Evolutionary conservation across 2,113 vertebrate species (phyloP).

Genomic region (Dasyornis broadbenti): DNA sequence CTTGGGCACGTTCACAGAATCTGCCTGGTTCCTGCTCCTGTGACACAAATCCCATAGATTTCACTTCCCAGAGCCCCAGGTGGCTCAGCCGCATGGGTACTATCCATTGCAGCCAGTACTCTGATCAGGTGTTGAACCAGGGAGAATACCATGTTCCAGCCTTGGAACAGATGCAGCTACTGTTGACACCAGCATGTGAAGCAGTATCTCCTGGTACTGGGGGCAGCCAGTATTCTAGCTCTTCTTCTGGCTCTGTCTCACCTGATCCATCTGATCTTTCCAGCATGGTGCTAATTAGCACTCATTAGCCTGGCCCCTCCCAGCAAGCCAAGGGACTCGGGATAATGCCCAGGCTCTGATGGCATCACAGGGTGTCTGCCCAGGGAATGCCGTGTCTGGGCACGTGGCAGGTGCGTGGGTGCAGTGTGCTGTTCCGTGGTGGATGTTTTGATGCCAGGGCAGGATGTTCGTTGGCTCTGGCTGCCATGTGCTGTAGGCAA

Average conservation of each 20-base stretch:
- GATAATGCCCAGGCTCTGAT: background rate
- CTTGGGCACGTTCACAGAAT: rapidly evolving
- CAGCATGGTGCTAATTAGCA: background rate
- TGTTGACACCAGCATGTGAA: background rate
- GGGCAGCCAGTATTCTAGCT: background rate
- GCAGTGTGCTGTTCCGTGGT: rapidly evolving
- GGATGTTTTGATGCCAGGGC: background rate
- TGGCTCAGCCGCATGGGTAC: background rate
- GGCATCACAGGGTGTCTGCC: background rate
- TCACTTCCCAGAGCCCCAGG: rapidly evolving
- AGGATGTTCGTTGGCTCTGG: background rate
- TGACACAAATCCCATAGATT: background rate
- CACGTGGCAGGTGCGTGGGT: rapidly evolving
- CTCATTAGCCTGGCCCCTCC: background rate
- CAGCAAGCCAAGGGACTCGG: rapidly evolving
- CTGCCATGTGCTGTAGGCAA: rapidly evolving
- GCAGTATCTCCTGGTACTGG: rapidly evolving
- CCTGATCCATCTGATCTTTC: background rate
- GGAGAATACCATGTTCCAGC: background rate
- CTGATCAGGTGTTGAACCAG: background rate
- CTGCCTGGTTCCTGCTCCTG: background rate
- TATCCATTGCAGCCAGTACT: background rate
- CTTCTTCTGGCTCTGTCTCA: background rate
- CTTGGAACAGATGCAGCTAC: background rate
- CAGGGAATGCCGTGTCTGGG: rapidly evolving